Evolutionary conservation across 2,113 vertebrate species (phyloP).

Genomic region (Pholis gunnellus): DNA sequence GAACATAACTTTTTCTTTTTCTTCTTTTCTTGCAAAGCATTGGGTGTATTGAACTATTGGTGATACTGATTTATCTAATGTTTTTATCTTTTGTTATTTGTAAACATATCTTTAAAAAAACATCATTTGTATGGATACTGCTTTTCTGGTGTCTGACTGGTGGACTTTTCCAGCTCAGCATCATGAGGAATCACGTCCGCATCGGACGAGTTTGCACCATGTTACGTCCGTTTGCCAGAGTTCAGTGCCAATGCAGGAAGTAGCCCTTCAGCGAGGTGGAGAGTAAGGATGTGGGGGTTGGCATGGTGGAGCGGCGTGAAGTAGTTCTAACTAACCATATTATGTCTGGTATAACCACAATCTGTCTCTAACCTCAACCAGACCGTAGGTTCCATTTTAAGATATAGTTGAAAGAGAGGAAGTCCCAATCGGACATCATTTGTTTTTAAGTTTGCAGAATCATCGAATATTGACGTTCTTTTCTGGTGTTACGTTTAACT

Average conservation of each 20-base stretch:
- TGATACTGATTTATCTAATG: neutral
- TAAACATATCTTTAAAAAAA: neutral
- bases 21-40: neutral
- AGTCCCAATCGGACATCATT: too few relatives aligned
- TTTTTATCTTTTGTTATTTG: neutral
- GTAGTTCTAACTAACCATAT: too few relatives aligned
- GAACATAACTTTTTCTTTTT: too few relatives aligned
- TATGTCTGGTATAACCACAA: too few relatives aligned
- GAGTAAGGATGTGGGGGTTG: neutral
- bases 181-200: too few relatives aligned
- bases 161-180: too few relatives aligned
- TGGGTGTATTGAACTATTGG: neutral
- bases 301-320: neutral
- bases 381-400: neutral
- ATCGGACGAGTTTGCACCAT: neutral
- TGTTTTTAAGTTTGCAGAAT: too few relatives aligned
- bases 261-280: neutral
- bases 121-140: neutral
- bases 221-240: neutral
- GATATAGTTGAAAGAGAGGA: too few relatives aligned
- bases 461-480: neutral
- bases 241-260: neutral
- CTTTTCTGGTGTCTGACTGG: neutral
- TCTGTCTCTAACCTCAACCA: neutral
- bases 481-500: neutral